These are phyloP conservation scores for Apeira syringaria DNA, from an alignment of 2,888 invertebrate species.

Conservation along the genomic window DNA sequence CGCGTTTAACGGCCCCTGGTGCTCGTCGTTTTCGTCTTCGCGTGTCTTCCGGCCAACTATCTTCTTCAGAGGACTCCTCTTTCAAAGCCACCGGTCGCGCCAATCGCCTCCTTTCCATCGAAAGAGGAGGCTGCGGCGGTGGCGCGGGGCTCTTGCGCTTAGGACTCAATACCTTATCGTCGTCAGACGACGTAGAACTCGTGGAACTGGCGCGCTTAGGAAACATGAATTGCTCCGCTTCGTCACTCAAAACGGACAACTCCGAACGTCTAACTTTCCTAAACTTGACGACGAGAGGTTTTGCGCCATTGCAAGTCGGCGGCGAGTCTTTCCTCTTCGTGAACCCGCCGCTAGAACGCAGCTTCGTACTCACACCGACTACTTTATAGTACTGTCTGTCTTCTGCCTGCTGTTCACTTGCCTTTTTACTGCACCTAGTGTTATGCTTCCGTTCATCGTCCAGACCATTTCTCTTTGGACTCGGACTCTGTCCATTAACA, in stretches of 20 bases:
- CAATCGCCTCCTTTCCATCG: slow-evolving; percentile 56
- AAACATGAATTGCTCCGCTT: slow-evolving; percentile 95
- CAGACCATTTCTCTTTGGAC: slow-evolving; percentile 49
- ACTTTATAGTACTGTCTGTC: slow-evolving; percentile 87
- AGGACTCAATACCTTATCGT: slow-evolving; percentile 58
- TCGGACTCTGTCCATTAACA: slow-evolving; percentile 56
- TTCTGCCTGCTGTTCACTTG: slow-evolving; percentile 39
- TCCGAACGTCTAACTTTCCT: slow-evolving; percentile 89
- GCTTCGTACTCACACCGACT: slow-evolving; percentile 87
- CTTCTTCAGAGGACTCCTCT: slow-evolving; percentile 76
- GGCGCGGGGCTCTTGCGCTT: slow-evolving; percentile 65
- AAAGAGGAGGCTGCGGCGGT: slow-evolving; percentile 62
- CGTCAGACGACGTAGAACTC: slow-evolving; percentile 82
- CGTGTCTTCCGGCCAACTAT: slow-evolving; percentile 66
- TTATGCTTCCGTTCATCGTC: slow-evolving; percentile 63
- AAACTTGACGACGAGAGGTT: slow-evolving; percentile 88
- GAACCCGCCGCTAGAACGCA: slow-evolving; percentile 84
- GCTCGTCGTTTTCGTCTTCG: slow-evolving; percentile 54
- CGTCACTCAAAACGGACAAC: slow-evolving; percentile 89
- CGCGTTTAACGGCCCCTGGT: slow-evolving; percentile 45
- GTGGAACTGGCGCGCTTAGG: slow-evolving; percentile 86
- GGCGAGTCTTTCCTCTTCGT: slow-evolving; percentile 58
- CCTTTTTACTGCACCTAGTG: slow-evolving; percentile 59
- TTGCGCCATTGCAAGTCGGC: slow-evolving; percentile 80
- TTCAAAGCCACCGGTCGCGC: slow-evolving; percentile 70